Evolutionary conservation across 2,113 vertebrate genomes (phyloP), one percentile per base, ranked within the genome.

Genomic region (Prietella phreatophila): DNA sequence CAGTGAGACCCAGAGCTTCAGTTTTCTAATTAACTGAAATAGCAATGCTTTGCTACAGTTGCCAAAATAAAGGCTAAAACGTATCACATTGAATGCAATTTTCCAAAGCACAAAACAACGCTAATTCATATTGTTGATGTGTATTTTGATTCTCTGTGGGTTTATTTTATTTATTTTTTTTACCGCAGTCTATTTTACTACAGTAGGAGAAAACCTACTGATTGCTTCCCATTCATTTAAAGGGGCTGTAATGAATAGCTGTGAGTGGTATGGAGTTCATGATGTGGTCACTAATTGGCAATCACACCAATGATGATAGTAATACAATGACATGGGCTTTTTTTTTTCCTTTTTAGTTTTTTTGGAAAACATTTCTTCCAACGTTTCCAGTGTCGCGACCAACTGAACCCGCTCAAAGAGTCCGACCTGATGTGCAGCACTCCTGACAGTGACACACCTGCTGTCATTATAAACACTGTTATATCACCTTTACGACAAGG

Each of bases 141-240:
- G 82, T 84, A 86, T 88, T 90, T 89, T 65, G 53, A 87, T 82
- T 82, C 27, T 33, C 39, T 73, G 89, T 73, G 87, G 85, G 90
- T 83, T 88, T 71, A 17, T 84, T 55, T 55, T 13, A 3, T 55
- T 14, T 55, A 2, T 55, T 55, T 55, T 89, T 86, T 90, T 90
- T 80, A 88, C 76, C 87, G 81, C 50, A 53, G 65, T 78, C 69
- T 50, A 71, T 84, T 80, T 86, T 78, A 86, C 42, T 67, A n/a
- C 60, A 83, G 55, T 13, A n/a, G 27, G 13, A 65, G 81, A 81
- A 89, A 83, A 75, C 56, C 20, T 81, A 83, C 83, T 88, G 86
- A 86, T 88, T 86, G 71, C 79, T 84, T 53, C 79, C 81, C 75
- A 91, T 89, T 89, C 33, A 88, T 91, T 89, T 86, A 86, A 56